Percentiles rank a stretch among this genome's conserved stretches.
Evolutionary conservation across 2,113 vertebrate species (phyloP).

Genomic region (Etheostoma cragini): DNA sequence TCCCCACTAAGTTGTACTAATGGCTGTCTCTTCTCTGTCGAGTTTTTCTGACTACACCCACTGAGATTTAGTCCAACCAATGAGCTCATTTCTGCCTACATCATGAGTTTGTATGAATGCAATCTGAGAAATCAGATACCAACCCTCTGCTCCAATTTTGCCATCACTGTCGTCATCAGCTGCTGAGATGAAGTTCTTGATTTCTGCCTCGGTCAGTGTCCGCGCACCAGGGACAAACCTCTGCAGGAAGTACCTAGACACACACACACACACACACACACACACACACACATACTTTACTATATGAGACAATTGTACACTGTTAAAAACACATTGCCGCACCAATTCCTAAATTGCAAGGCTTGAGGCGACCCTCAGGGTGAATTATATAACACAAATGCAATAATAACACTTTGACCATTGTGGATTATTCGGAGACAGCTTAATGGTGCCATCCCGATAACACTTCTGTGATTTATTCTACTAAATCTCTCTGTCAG

Average conservation of each 20-base stretch:
- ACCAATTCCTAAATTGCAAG: constrained; percentile 4
- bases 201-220: constrained; percentile 89
- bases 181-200: constrained; percentile 89
- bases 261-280: constrained; percentile 29
- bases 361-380: background rate
- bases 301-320: background rate
- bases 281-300: constrained; percentile 16
- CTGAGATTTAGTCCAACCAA: constrained; percentile 15
- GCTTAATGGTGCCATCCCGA: constrained; percentile 40
- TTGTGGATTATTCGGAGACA: constrained; percentile 60
- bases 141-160: constrained; percentile 93
- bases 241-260: constrained; percentile 92
- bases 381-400: constrained; percentile 58
- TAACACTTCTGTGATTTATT: constrained; percentile 36
- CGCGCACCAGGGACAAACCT: constrained; percentile 90
- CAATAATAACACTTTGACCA: constrained; percentile 44
- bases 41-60: background rate
- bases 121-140: constrained; percentile 63
- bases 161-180: constrained; percentile 94
- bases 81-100: constrained; percentile 17
- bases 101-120: constrained; percentile 3
- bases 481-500: constrained; percentile 16
- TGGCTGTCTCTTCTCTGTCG: background rate
- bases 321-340: background rate
- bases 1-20: background rate